Conservation (phyloP, 2,797 vertebrate genomes). For the Heliangelus exortis region DNA sequence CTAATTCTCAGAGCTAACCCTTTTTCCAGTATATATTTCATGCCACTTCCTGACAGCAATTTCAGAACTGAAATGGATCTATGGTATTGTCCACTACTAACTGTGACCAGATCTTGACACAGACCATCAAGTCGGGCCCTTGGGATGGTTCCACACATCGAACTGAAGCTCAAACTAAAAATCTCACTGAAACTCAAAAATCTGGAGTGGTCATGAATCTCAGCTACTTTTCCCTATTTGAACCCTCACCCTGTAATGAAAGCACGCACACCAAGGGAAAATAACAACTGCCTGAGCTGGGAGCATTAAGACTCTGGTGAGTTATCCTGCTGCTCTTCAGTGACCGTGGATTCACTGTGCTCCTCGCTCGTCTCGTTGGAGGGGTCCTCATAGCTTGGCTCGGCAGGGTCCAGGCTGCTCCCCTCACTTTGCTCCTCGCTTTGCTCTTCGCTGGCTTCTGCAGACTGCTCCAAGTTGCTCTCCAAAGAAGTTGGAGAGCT, state of each 20-base stretch:
- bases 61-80: constrained; percentile 69
- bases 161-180: constrained; percentile 69
- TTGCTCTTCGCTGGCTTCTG: constrained; percentile 65
- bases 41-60: constrained; percentile 68
- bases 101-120: constrained; percentile 67
- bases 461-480: constrained; percentile 73
- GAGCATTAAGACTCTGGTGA: constrained; percentile 61
- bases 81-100: constrained; percentile 67
- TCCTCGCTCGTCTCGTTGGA: constrained; percentile 58
- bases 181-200: constrained; percentile 68
- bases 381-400: constrained; percentile 67
- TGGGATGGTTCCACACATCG: constrained; percentile 60
- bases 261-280: constrained; percentile 61
- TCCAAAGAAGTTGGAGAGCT: constrained; percentile 75
- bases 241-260: constrained; percentile 69
- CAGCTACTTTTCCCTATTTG: constrained; percentile 66
- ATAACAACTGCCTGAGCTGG: neutral
- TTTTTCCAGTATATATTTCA: constrained; percentile 76
- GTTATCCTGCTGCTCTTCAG: constrained; percentile 67
- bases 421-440: constrained; percentile 76
- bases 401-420: constrained; percentile 70
- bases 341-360: constrained; percentile 53
- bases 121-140: constrained; percentile 59
- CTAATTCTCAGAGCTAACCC: constrained; percentile 56
- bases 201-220: constrained; percentile 60